phyloP scores from a whole-genome alignment of 2,888 invertebrate species.

The Flexamia atlantica region DNA sequence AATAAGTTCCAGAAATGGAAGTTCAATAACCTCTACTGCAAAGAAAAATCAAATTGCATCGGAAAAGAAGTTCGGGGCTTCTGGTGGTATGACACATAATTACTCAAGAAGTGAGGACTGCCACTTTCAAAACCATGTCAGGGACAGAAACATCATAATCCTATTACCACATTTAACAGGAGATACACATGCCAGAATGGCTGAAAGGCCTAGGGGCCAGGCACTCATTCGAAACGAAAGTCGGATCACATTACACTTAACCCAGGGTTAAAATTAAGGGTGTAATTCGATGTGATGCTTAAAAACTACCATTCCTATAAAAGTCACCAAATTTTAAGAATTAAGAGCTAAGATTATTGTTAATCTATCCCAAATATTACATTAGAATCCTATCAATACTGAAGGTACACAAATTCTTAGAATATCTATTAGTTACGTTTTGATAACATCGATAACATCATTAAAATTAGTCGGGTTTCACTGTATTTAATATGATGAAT shows the following conservation, averaged over 20 bases:
- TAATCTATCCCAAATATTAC: background rate
- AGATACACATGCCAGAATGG: too few species aligned
- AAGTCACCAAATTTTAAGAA: background rate
- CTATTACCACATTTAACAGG: too few species aligned
- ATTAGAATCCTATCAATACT: conserved; percentile 9
- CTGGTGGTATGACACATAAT: too few species aligned
- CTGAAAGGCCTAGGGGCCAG: too few species aligned
- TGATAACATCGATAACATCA: background rate
- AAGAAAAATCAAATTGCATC: too few species aligned
- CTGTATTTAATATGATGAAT: conserved; percentile 2
- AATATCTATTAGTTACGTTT: background rate
- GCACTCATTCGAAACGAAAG: background rate
- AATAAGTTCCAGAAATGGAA: too few species aligned
- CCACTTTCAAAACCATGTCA: too few species aligned
- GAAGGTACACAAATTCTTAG: background rate
- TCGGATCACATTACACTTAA: background rate
- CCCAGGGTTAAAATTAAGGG: background rate
- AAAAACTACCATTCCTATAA: background rate
- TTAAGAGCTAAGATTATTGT: background rate
- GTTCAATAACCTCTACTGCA: too few species aligned
- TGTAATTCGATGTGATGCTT: conserved; percentile 49
- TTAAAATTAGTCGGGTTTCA: conserved; percentile 46
- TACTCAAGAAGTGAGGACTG: too few species aligned
- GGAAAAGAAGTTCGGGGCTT: too few species aligned
- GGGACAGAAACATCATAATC: too few species aligned